A percentile compares a stretch with the other conserved stretches of the same genome.
Conservation (phyloP, 2,888 invertebrate species). For the Asteroscopus sphinx region DNA sequence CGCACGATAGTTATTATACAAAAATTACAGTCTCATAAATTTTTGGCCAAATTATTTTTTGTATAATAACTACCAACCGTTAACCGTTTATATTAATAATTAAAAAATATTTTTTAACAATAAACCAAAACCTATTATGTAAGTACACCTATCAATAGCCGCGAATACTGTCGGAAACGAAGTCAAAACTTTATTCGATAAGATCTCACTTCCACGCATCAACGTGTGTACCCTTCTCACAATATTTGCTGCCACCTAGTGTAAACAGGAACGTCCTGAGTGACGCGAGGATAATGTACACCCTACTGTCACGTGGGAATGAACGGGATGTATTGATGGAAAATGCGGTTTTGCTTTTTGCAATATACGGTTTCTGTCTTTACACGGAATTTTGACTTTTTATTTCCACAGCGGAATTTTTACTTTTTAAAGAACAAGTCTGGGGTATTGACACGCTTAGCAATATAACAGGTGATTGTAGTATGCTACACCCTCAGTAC, state of each 20-base stretch:
- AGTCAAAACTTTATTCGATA: constrained; percentile 32
- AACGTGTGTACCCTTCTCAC: constrained; percentile 58
- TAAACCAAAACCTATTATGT: neutral
- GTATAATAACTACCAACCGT: no score
- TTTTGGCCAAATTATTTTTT: no score
- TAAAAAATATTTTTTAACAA: neutral
- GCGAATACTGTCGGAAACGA: constrained; percentile 10
- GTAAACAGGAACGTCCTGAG: constrained; percentile 54
- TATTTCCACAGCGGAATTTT: no score
- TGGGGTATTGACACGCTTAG: no score
- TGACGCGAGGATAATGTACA: constrained; percentile 59
- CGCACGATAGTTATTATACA: no score
- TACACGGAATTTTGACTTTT: neutral
- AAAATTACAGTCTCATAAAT: no score
- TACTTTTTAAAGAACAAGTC: no score
- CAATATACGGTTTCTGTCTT: neutral
- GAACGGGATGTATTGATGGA: neutral
- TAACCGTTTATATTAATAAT: no score
- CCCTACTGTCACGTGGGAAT: constrained; percentile 14
- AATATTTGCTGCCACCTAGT: constrained; percentile 54
- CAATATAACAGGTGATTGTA: no score
- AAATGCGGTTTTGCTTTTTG: constrained; percentile 7
- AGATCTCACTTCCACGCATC: constrained; percentile 34
- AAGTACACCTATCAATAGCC: constrained; percentile 10
- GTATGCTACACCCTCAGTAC: no score